These are phyloP conservation scores for Syngnathus floridae DNA, from an alignment of 2,113 vertebrate species.

Conservation along the genomic window DNA sequence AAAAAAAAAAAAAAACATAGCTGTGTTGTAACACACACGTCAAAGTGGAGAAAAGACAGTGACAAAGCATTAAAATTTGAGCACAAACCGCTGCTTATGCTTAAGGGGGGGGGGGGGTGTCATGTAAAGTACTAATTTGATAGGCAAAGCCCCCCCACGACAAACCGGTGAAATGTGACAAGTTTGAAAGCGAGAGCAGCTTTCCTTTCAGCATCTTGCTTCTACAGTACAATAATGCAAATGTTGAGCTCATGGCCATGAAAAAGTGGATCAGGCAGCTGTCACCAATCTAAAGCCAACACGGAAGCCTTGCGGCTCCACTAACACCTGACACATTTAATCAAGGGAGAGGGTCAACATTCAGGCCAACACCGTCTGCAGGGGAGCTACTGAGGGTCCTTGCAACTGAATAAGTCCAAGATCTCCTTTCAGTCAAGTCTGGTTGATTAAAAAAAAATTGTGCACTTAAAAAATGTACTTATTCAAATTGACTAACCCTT, in stretches of 20 bases:
- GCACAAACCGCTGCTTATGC: not conserved
- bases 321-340: slow-evolving; percentile 63
- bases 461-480: not conserved
- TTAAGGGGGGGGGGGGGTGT: not conserved
- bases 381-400: slow-evolving; percentile 39
- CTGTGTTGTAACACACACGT: too few species aligned
- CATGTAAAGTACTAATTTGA: not conserved
- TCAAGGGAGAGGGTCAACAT: slow-evolving; percentile 56
- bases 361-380: slow-evolving; percentile 51
- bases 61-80: not conserved
- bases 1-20: not conserved
- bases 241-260: slow-evolving; percentile 44
- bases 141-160: not conserved
- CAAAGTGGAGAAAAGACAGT: not conserved
- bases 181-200: not conserved
- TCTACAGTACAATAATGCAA: slow-evolving; percentile 24
- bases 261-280: slow-evolving; percentile 45
- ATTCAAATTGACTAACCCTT: not conserved
- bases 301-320: slow-evolving; percentile 44
- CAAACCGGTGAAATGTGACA: not conserved
- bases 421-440: slow-evolving; percentile 19
- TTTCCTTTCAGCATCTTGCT: slow-evolving; percentile 6
- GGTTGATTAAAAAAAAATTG: not conserved
- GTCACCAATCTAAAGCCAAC: slow-evolving; percentile 48
- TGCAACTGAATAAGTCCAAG: slow-evolving; percentile 43